Conservation (phyloP, 92 coral and sea anemone genomes). For the Zoanthus sansibaricus region DNA sequence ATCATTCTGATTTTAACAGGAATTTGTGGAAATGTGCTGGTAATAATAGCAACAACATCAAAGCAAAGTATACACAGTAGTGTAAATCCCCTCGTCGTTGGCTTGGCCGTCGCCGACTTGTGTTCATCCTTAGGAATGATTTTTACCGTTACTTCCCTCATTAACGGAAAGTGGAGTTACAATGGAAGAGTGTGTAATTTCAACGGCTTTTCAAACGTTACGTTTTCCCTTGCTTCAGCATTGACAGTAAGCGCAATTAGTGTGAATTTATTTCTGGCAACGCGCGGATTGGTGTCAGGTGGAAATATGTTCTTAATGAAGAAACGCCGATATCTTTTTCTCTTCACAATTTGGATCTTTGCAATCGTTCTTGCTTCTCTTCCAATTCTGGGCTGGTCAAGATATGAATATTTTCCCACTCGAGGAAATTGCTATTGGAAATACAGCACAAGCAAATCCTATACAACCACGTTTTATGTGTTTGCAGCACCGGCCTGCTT, state of each 20-base stretch:
- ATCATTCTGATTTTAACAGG: conserved; percentile 48
- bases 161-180: conserved; percentile 51
- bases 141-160: conserved; percentile 19
- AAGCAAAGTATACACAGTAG: conserved; percentile 43
- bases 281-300: conserved; percentile 16
- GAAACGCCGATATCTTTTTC: conserved; percentile 31
- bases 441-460: conserved; percentile 49
- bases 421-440: conserved; percentile 60
- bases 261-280: conserved; percentile 38
- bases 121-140: conserved; percentile 42
- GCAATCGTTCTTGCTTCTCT: conserved; percentile 49
- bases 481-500: conserved; percentile 58
- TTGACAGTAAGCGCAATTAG: conserved; percentile 62
- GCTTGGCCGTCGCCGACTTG: conserved; percentile 58
- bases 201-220: conserved; percentile 43
- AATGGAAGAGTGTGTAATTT: conserved; percentile 34
- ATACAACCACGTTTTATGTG: conserved; percentile 50
- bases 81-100: conserved; percentile 49
- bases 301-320: conserved; percentile 34
- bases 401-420: conserved; percentile 49
- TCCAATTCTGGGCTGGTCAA: conserved; percentile 60
- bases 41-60: conserved; percentile 42
- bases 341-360: conserved; percentile 42
- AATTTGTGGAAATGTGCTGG: conserved; percentile 49
- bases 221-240: conserved; percentile 63